phyloP scores from a whole-genome alignment of 1,140 invertebrate species.

The Elysia chlorotica region DNA sequence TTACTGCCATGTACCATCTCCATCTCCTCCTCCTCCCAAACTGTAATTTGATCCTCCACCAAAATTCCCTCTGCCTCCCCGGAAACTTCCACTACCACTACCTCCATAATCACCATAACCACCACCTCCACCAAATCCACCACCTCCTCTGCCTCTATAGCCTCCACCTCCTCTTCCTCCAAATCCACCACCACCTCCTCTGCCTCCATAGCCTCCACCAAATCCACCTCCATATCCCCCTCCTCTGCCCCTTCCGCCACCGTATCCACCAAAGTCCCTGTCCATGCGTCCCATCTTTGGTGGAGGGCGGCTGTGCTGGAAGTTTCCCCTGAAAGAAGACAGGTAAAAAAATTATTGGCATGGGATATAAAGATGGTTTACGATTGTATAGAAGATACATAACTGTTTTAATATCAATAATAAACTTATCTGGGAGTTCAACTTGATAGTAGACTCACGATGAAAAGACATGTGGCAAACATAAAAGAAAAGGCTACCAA shows the following conservation, averaged over 20 bases:
- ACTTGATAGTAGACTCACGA: no score
- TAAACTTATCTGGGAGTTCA: no score
- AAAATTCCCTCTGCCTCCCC: background rate
- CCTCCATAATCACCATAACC: background rate
- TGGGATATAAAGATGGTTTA: background rate
- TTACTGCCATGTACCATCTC: background rate
- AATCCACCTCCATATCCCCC: background rate
- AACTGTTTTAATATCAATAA: no score
- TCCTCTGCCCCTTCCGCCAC: background rate
- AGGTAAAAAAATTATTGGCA: background rate
- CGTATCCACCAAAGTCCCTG: background rate
- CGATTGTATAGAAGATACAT: background rate
- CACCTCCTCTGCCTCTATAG: background rate
- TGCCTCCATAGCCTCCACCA: constrained; percentile 1
- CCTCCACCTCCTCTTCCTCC: background rate
- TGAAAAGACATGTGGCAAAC: no score
- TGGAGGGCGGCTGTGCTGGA: background rate
- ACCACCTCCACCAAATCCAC: background rate
- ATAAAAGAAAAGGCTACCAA: no score
- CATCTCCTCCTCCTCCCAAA: background rate
- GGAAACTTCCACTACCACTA: background rate
- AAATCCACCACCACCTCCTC: background rate
- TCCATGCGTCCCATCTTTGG: constrained; percentile 14
- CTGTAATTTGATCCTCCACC: background rate
- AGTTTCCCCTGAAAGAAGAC: constrained; percentile 5